Percentiles rank a stretch among this genome's conserved stretches.
Evolutionary conservation across 2,797 vertebrate genomes (phyloP).

Genomic region (Kryptolebias ocellatus): DNA sequence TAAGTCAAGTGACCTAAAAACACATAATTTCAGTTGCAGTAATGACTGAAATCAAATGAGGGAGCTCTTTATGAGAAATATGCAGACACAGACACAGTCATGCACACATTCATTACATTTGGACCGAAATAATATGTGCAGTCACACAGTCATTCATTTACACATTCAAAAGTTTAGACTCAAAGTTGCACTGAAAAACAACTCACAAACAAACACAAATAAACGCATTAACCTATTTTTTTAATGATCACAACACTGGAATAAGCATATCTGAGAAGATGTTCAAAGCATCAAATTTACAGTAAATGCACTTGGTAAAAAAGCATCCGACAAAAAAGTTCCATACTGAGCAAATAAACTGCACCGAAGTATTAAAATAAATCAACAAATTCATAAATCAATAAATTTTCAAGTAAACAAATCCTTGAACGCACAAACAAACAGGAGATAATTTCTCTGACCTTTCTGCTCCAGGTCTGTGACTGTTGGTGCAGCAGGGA

Average conservation of each 20-base stretch:
- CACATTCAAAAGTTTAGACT: constrained; percentile 40
- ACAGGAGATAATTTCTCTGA: constrained; percentile 60
- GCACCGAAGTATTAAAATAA: constrained; percentile 37
- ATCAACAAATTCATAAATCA: constrained; percentile 53
- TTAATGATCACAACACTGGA: constrained; percentile 68
- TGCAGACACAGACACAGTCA: background rate
- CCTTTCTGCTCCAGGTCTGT: constrained; percentile 60
- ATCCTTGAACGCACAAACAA: constrained; percentile 31
- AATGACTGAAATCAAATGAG: background rate
- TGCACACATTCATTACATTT: background rate
- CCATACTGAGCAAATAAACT: constrained; percentile 20
- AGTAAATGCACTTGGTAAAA: constrained; percentile 51
- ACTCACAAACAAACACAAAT: constrained; percentile 63
- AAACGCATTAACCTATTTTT: constrained; percentile 62
- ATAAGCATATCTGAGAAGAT: constrained; percentile 71
- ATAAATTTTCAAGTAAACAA: constrained; percentile 34
- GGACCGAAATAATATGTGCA: constrained; percentile 33
- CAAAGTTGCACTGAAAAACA: constrained; percentile 43
- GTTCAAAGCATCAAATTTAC: constrained; percentile 68
- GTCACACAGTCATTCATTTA: constrained; percentile 30
- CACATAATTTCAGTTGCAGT: no score
- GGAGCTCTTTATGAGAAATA: background rate
- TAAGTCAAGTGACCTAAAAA: no score
- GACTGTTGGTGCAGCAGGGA: constrained; percentile 42
- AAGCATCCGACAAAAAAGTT: constrained; percentile 34